Evolutionary conservation across 2,888 invertebrate genomes (phyloP).

Genomic region (Meghimatium bilineatum): DNA sequence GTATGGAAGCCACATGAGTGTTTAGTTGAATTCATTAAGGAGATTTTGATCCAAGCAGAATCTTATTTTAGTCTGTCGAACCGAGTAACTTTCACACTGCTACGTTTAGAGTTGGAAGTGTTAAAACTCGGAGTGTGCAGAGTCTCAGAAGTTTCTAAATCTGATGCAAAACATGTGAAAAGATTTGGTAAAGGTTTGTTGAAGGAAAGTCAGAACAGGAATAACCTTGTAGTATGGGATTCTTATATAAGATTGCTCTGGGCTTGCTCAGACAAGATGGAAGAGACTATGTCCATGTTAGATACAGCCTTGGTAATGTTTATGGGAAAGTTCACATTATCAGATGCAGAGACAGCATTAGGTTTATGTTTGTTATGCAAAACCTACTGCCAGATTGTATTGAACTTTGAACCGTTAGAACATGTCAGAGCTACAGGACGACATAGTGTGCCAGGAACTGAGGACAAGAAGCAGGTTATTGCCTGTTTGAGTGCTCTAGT

Average conservation of each 20-base stretch:
- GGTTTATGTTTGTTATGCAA: constrained; percentile 58
- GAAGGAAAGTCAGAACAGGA: constrained; percentile 72
- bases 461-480: constrained; percentile 48
- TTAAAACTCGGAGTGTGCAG: constrained; percentile 34
- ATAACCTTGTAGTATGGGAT: constrained; percentile 73
- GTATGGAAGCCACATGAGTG: constrained; percentile 41
- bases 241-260: constrained; percentile 71
- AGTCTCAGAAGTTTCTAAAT: constrained; percentile 49
- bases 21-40: constrained; percentile 48
- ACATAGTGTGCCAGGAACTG: constrained; percentile 31
- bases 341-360: constrained; percentile 31
- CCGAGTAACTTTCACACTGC: constrained; percentile 58
- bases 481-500: constrained; percentile 50
- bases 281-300: constrained; percentile 70
- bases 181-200: constrained; percentile 72
- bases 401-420: constrained; percentile 56
- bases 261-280: constrained; percentile 62
- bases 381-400: constrained; percentile 57
- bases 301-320: constrained; percentile 68
- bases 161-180: constrained; percentile 66
- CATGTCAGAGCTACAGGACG: constrained; percentile 32
- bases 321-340: constrained; percentile 42
- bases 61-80: constrained; percentile 53
- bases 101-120: constrained; percentile 50
- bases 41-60: constrained; percentile 54